Percentiles rank a stretch among this genome's conserved stretches.
phyloP scores from a whole-genome alignment of 2,797 vertebrate species.

The Coilia nasus region DNA sequence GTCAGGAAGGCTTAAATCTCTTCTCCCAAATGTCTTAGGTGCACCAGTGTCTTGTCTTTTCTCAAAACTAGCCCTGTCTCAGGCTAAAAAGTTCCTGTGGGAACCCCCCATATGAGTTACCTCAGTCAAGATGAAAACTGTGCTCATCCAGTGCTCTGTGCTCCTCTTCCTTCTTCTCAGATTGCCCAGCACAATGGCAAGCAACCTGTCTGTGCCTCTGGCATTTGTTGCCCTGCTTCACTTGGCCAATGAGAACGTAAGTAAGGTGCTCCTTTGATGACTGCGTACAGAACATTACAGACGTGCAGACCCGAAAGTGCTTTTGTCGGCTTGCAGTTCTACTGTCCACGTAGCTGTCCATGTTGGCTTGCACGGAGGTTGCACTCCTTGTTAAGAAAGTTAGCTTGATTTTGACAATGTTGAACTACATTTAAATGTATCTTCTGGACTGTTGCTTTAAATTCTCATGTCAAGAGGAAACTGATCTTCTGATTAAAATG shows the following conservation, averaged over 20 bases:
- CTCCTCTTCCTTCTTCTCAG: conserved; percentile 64
- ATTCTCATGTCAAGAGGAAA: neutral
- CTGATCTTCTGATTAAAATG: neutral
- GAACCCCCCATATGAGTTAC: no score
- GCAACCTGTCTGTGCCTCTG: conserved; percentile 87
- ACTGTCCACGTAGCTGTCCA: no score
- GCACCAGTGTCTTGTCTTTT: no score
- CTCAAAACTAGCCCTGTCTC: no score
- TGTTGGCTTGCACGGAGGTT: no score
- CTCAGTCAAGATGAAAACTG: conserved; percentile 21
- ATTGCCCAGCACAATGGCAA: conserved; percentile 85
- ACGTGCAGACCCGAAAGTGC: no score
- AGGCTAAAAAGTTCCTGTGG: no score
- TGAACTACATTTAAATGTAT: neutral
- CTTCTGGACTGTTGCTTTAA: conserved; percentile 1
- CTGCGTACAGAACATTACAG: neutral
- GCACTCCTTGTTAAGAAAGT: no score
- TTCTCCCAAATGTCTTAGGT: no score
- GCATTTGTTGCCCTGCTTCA: conserved; percentile 92
- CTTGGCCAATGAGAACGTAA: conserved; percentile 93
- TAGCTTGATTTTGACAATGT: no score
- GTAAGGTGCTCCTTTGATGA: conserved; percentile 36
- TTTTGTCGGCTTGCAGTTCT: no score
- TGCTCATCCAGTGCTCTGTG: neutral
- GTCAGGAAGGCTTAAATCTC: no score